A percentile compares a stretch with the other conserved stretches of the same genome.
These are phyloP conservation scores for Malurus splendens DNA, from an alignment of 2,797 vertebrate species.

Conservation along the genomic window DNA sequence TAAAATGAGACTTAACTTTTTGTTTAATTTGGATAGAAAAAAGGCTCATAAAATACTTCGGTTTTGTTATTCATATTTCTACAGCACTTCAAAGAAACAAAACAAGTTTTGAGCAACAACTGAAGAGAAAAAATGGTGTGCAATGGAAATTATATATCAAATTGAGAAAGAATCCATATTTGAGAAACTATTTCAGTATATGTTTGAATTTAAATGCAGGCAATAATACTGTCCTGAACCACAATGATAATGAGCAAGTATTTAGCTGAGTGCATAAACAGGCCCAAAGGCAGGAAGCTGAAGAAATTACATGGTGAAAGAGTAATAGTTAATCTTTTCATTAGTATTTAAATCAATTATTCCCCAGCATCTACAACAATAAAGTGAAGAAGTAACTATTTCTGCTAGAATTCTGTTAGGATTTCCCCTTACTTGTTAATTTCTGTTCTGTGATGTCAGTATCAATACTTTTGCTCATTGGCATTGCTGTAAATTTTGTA, in stretches of 20 bases:
- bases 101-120: background rate
- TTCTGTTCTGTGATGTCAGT: constrained; percentile 12
- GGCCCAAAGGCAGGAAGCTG: constrained; percentile 4
- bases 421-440: constrained; percentile 10
- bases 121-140: background rate
- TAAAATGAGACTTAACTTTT: background rate
- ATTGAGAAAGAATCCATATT: background rate
- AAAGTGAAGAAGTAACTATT: constrained; percentile 14
- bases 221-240: background rate
- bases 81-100: background rate
- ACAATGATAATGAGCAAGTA: background rate
- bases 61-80: background rate
- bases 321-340: constrained; percentile 35
- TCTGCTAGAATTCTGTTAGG: background rate
- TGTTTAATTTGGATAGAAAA: background rate
- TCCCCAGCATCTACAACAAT: constrained; percentile 7
- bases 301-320: constrained; percentile 3
- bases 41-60: background rate
- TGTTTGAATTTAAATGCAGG: background rate
- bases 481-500: constrained; percentile 21
- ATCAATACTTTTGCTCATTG: constrained; percentile 41
- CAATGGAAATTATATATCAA: background rate
- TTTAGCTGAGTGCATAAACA: background rate
- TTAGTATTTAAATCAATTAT: constrained; percentile 42
- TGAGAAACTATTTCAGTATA: background rate